Conservation (phyloP, 2,113 vertebrate genomes). For the Aphyosemion australe region DNA sequence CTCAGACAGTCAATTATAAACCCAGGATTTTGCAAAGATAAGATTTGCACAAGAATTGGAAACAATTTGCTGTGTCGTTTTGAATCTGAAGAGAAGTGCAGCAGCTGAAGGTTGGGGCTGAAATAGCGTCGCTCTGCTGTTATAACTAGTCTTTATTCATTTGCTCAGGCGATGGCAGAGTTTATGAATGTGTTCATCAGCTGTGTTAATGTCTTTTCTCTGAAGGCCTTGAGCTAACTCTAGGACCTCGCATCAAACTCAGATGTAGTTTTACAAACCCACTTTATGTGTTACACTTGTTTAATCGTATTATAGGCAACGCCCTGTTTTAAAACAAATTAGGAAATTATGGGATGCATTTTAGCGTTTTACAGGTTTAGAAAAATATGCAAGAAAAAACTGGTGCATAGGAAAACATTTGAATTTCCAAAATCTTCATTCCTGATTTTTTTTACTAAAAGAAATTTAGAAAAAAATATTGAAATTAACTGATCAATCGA, state of each 20-base stretch:
- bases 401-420: too few species aligned
- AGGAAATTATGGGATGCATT: too few species aligned
- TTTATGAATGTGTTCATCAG: neutral
- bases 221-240: neutral
- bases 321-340: too few species aligned
- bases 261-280: neutral
- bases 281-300: too few species aligned
- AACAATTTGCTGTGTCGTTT: constrained; percentile 3
- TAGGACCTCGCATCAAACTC: neutral
- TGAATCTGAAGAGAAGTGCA: neutral
- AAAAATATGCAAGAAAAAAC: too few species aligned
- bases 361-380: too few species aligned
- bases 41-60: constrained; percentile 6
- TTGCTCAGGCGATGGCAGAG: neutral
- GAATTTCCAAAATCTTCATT: too few species aligned
- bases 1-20: neutral
- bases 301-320: too few species aligned
- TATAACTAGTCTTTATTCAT: neutral
- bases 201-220: neutral
- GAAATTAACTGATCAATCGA: too few species aligned
- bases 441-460: too few species aligned
- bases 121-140: neutral
- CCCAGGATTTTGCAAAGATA: neutral
- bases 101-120: neutral
- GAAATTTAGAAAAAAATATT: too few species aligned